These are phyloP conservation scores for Furcula furcula DNA, from an alignment of 2,888 invertebrate species.

Conservation along the genomic window DNA sequence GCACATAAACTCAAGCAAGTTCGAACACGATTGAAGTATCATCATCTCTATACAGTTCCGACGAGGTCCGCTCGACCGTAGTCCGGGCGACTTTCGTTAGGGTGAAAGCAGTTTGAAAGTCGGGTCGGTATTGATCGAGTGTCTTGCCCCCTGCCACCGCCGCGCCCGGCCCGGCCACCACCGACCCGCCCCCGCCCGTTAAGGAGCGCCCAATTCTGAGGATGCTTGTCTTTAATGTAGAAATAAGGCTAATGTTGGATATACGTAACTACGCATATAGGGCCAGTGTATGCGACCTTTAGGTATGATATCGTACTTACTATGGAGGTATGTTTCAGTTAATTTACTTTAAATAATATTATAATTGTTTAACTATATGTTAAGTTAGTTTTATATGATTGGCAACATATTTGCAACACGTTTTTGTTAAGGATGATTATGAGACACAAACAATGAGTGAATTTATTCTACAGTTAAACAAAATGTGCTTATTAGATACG, in stretches of 20 bases:
- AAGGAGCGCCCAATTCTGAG: conserved; percentile 73
- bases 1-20: too few relatives aligned
- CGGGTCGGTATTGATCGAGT: conserved; percentile 81
- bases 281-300: not conserved
- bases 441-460: conserved; percentile 4
- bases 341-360: too few relatives aligned
- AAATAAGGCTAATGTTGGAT: conserved; percentile 26
- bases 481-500: too few relatives aligned
- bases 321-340: too few relatives aligned
- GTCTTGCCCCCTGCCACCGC: conserved; percentile 64
- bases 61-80: conserved; percentile 59
- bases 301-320: too few relatives aligned
- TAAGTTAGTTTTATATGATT: not conserved
- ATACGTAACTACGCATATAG: not conserved
- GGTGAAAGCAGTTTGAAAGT: conserved; percentile 82
- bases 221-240: conserved; percentile 54
- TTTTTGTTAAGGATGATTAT: not conserved
- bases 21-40: too few relatives aligned
- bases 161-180: conserved; percentile 22
- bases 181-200: conserved; percentile 35
- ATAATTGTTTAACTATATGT: too few relatives aligned
- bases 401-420: not conserved
- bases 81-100: conserved; percentile 80
- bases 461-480: too few relatives aligned
- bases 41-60: conserved; percentile 45